Conservation (phyloP, 1,140 invertebrate genomes). For the Ceratina calcarata region DNA sequence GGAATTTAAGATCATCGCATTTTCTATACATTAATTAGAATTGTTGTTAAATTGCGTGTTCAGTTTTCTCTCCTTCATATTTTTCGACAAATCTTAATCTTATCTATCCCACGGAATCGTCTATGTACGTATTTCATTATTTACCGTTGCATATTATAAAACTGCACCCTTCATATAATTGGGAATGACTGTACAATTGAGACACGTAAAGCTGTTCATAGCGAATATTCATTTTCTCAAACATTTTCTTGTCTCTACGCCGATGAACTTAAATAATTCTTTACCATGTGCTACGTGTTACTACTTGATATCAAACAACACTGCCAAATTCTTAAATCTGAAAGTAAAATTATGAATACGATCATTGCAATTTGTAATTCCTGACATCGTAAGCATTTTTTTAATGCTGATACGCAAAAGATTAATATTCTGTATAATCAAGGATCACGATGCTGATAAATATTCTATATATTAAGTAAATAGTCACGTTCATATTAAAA, state of each 20-base stretch:
- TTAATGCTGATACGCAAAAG: too few species aligned
- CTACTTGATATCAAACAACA: too few species aligned
- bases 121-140: not conserved
- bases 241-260: not conserved
- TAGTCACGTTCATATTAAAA: not conserved
- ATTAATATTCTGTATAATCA: not conserved
- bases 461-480: not conserved
- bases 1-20: not conserved
- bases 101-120: not conserved
- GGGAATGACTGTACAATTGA: not conserved
- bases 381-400: too few species aligned
- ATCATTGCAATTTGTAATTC: too few species aligned
- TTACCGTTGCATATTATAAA: not conserved
- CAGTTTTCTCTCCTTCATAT: not conserved
- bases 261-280: not conserved
- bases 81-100: not conserved
- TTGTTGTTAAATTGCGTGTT: not conserved
- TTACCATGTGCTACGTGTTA: too few species aligned
- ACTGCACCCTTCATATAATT: not conserved
- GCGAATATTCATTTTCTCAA: not conserved
- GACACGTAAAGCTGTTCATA: not conserved
- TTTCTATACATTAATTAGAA: not conserved
- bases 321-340: too few species aligned
- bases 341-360: too few species aligned
- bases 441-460: not conserved